Evolutionary conservation across 2,113 vertebrate genomes (phyloP), one percentile per base, ranked within the genome.

Genomic region (Egretta garzetta): DNA sequence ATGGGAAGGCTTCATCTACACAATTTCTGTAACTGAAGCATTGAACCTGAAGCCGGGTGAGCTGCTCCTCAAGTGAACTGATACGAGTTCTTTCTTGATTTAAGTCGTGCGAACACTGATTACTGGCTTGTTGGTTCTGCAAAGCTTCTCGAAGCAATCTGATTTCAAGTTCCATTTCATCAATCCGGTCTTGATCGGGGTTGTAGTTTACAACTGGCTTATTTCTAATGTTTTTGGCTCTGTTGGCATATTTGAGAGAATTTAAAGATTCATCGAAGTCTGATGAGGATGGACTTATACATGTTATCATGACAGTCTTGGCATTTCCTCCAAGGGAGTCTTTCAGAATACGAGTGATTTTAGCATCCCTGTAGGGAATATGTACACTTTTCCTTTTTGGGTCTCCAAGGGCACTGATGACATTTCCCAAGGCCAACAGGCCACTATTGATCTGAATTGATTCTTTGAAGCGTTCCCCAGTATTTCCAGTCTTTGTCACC

Each of bases 301-400:
- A 99, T 0, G 99, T 98, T 97, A 99, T 98, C 98, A 99, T 99
- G 76, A 99, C 97, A 3, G 99, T 99, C 90, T 99, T 99, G 49
- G 99, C 98, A n/a, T 98, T 99, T 85, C 99, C 99, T 93, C 99
- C 99, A 70, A 99, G 95, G 2, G 99, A 99, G 53, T 99, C 99
- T 58, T 99, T 99, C 72, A 99, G 98, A 89, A 99, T 98, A 39
- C 99, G 99, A 55, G 99, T 99, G 64, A 99, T 99, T 98, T 99
- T 99, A 88, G 99, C 98, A 93, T 99, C 98, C 18, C 99, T 98
- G 58, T 99, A 99, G 4, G 99, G 99, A 86, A 99, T 97, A 80
- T 99, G 98, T 8, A 97, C 95, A 35, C 91, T 98, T 89, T 98
- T 98, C 24, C 98, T 98, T 49, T 98, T 98, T 9, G 98, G 98